phyloP scores from a whole-genome alignment of 2,888 invertebrate species.

The Melieria picta region DNA sequence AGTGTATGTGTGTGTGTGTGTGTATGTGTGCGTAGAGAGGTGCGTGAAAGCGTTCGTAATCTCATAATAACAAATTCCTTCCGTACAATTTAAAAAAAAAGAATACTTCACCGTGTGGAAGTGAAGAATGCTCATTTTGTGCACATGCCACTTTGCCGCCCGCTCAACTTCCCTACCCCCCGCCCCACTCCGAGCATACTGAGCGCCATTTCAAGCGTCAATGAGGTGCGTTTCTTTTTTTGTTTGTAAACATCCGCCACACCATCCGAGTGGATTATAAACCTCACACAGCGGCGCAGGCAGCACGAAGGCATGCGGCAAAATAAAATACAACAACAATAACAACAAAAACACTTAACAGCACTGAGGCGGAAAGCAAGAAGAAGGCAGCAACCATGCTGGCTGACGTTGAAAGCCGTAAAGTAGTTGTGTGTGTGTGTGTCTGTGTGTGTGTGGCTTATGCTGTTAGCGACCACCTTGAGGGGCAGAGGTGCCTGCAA shows the following conservation, averaged over 20 bases:
- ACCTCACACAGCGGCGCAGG: neutral
- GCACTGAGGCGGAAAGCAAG: no score
- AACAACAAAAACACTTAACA: neutral
- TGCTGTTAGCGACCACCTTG: no score
- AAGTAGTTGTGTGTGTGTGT: no score
- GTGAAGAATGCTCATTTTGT: slow-evolving; percentile 31
- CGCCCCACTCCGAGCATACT: neutral
- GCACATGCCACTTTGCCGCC: no score
- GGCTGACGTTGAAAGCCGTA: no score
- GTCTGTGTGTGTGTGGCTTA: no score
- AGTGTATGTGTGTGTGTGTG: no score
- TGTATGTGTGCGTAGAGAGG: no score
- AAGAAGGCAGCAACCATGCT: no score
- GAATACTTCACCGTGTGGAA: slow-evolving; percentile 27
- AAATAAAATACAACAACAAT: slow-evolving; percentile 2
- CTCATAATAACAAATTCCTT: slow-evolving; percentile 48
- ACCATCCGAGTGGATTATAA: slow-evolving; percentile 22
- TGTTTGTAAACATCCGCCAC: slow-evolving; percentile 12
- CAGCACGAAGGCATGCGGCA: neutral
- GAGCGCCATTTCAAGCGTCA: slow-evolving; percentile 11
- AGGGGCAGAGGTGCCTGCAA: no score
- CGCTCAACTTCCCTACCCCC: no score
- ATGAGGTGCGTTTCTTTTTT: slow-evolving; percentile 17
- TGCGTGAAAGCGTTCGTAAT: slow-evolving; percentile 33
- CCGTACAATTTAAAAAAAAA: slow-evolving; percentile 45